Conservation (phyloP, 2,888 invertebrate genomes). For the Rhaphigaster nebulosa region DNA sequence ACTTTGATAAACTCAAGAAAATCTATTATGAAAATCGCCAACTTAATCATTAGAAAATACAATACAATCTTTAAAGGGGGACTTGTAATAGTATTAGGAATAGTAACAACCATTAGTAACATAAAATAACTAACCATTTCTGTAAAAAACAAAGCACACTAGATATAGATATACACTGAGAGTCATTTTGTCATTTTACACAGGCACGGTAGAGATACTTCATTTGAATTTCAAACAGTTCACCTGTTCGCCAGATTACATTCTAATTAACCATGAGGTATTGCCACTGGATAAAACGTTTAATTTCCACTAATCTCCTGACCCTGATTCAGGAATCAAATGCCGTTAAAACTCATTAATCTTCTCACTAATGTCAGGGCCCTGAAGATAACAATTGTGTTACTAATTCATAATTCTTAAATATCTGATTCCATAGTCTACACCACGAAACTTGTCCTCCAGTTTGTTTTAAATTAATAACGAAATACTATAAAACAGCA, state of each 20-base stretch:
- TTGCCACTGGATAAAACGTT: conserved; percentile 12
- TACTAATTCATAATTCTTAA: not conserved
- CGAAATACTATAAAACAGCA: no score
- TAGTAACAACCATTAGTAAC: no score
- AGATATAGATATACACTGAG: no score
- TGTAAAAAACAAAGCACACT: no score
- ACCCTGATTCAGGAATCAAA: not conserved
- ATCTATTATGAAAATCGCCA: no score
- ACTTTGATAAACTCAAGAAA: no score
- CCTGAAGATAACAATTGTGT: not conserved
- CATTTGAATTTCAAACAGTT: conserved; percentile 20
- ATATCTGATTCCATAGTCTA: not conserved
- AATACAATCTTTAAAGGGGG: no score
- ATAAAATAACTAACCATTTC: no score
- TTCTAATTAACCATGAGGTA: not conserved
- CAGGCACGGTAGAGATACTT: not conserved
- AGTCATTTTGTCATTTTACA: not conserved
- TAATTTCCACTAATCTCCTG: not conserved
- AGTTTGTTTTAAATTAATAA: not conserved
- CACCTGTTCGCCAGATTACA: not conserved
- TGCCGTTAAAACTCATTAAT: conserved; percentile 25
- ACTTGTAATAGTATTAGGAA: no score
- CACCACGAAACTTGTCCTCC: no score
- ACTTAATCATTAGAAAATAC: no score
- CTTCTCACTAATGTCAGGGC: not conserved